Evolutionary conservation across 1,140 invertebrate species (phyloP).

Genomic region (Zaprionus tsacasi): DNA sequence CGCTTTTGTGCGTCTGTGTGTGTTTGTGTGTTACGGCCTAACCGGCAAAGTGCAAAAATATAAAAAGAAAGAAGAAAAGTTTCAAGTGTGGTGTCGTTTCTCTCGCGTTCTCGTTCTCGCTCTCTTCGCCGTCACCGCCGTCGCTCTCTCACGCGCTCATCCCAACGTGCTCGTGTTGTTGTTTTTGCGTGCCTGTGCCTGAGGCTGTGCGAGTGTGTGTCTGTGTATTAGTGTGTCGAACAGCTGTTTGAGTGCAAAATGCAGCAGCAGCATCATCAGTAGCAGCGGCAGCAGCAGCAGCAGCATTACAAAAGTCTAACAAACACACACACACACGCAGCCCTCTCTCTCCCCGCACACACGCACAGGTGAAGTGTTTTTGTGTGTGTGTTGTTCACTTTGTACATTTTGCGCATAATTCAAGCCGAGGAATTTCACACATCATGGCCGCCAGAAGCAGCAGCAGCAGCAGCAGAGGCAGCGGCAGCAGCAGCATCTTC

Average conservation of each 20-base stretch:
- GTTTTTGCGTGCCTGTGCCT: slow-evolving; percentile 13
- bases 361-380: slow-evolving; percentile 10
- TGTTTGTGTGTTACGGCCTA: slow-evolving; percentile 31
- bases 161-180: slow-evolving; percentile 28
- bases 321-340: slow-evolving; percentile 18
- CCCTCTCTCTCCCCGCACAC: not conserved
- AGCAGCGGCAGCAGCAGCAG: slow-evolving; percentile 34
- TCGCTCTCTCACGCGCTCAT: slow-evolving; percentile 25
- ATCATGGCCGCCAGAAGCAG: slow-evolving; percentile 27
- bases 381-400: slow-evolving; percentile 1
- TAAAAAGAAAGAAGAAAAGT: slow-evolving; percentile 22
- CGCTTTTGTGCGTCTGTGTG: not conserved
- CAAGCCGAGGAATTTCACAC: slow-evolving; percentile 46
- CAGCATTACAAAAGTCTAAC: slow-evolving; percentile 25
- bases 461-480: not conserved
- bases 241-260: slow-evolving; percentile 68
- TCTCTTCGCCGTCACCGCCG: not conserved
- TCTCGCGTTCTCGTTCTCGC: slow-evolving; percentile 7
- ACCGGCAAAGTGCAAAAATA: slow-evolving; percentile 50
- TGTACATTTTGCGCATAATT: slow-evolving; percentile 27
- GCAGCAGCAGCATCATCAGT: slow-evolving; percentile 34
- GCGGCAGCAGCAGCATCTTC: slow-evolving; percentile 26
- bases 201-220: slow-evolving; percentile 15
- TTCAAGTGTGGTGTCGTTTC: slow-evolving; percentile 10
- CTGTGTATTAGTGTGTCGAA: slow-evolving; percentile 63